These are phyloP conservation scores for Morinoia aosen DNA, from an alignment of 2,888 invertebrate genomes.

Conservation along the genomic window DNA sequence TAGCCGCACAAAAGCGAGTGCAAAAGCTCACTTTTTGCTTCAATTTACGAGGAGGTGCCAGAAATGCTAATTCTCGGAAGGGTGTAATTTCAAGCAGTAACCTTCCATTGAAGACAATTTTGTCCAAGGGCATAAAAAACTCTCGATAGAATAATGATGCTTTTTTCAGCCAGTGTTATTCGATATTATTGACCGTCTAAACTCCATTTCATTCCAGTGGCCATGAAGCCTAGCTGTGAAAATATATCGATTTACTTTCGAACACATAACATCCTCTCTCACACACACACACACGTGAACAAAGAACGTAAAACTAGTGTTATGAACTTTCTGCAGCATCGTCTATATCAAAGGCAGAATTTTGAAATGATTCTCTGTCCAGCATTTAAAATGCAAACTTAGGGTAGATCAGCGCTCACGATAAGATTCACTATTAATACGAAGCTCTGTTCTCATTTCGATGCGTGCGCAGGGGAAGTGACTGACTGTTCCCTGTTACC, in stretches of 20 bases:
- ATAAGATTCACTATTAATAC: not conserved
- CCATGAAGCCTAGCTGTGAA: not conserved
- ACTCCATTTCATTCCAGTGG: not conserved
- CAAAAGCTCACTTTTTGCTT: too few relatives aligned
- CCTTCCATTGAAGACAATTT: too few relatives aligned
- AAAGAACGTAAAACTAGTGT: not conserved
- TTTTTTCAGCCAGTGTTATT: too few relatives aligned
- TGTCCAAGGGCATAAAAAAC: too few relatives aligned
- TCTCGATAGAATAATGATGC: too few relatives aligned
- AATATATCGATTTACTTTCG: not conserved
- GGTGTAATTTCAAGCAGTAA: too few relatives aligned
- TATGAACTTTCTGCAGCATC: not conserved
- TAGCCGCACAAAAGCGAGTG: too few relatives aligned
- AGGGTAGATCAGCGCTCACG: not conserved
- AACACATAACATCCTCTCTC: not conserved
- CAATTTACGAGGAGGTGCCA: too few relatives aligned
- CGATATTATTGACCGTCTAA: too few relatives aligned
- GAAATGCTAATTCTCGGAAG: too few relatives aligned
- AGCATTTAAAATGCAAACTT: not conserved
- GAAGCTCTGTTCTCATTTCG: not conserved
- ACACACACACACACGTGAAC: not conserved
- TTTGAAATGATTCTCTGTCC: not conserved
- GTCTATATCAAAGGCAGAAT: not conserved
- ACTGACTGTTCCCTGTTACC: not conserved
- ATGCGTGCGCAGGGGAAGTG: not conserved